Evolutionary conservation across 2,888 invertebrate species (phyloP), one percentile per base, ranked within the genome.

Genomic region (Lasioglossum villosulum): DNA sequence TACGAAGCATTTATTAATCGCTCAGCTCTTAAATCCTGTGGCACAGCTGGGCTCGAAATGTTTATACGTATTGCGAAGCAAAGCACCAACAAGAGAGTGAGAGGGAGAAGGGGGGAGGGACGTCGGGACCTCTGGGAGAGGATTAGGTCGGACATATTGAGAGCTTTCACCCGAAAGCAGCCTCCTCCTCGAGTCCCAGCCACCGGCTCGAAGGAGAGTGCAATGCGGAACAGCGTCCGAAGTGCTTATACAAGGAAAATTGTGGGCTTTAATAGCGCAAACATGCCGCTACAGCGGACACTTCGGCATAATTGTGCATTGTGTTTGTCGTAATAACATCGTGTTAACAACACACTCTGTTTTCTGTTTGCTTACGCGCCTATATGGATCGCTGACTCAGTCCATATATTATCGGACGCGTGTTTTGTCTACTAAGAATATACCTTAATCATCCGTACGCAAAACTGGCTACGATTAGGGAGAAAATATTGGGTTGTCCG

Each of bases 1-100:
- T 91, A 92, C 89, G 90, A 84, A 89, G 92, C 92, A 93, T 93
- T 94, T 93, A 93, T 94, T 94, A 94, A 94, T 94, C 94, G 94
- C 92, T 92, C 92, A 92, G 92, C 93, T 94, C 92, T 94, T 91
- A 94, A 94, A 94, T 93, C 94, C 94, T 92, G 89, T 86, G 91
- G 90, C 92, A 91, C 94, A 94, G 93, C 94, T 94, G 94, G 92
- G 90, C 90, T 93, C 92, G 91, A 91, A 93, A 93, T 93, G 93
- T 93, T 93, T 93, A 92, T 93, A 92, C 92, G 92, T 92, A 93
- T 93, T 92, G 93, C 91, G 91, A 91, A 91, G 92, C 91, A 91
- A 92, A 92, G 90, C 89, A 89, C 86, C 56, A 73, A 30, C 63
- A 19, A 63, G 27, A 30, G 59, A 16, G 30, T 4, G 59, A 30